Percentiles rank a stretch among this genome's conserved stretches.
phyloP scores from a whole-genome alignment of 2,888 invertebrate species.

The Lymantria monacha region DNA sequence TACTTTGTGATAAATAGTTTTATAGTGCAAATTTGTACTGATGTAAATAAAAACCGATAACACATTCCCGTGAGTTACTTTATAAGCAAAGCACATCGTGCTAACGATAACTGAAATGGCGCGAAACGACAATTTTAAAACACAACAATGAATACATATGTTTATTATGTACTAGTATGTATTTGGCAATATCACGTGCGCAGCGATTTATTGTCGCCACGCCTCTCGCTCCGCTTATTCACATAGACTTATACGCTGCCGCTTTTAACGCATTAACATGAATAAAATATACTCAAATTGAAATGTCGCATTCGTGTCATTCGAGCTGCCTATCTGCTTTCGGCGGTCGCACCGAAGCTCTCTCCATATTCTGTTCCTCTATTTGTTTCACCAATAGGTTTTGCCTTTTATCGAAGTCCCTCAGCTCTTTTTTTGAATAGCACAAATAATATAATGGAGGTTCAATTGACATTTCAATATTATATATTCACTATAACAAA shows the following conservation, averaged over 20 bases:
- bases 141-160: conserved; percentile 74
- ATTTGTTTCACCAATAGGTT: conserved; percentile 63
- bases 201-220: conserved; percentile 68
- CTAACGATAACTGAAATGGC: conserved; percentile 69
- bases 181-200: conserved; percentile 70
- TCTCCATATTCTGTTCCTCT: conserved; percentile 64
- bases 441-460: conserved; percentile 30
- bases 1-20: too few relatives aligned
- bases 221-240: conserved; percentile 42
- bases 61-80: conserved; percentile 67
- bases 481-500: background rate
- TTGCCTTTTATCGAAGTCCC: conserved; percentile 65
- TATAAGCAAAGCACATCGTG: conserved; percentile 71
- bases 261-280: conserved; percentile 82
- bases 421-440: conserved; percentile 44
- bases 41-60: conserved; percentile 59
- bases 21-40: conserved; percentile 44
- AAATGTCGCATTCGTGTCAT: conserved; percentile 79
- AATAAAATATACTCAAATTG: conserved; percentile 81
- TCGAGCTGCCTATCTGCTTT: conserved; percentile 68
- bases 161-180: conserved; percentile 42
- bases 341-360: conserved; percentile 47
- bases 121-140: conserved; percentile 79
- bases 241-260: conserved; percentile 67
- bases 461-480: conserved; percentile 13